Conservation (phyloP, 1,140 invertebrate species). For the Ladona fulva region DNA sequence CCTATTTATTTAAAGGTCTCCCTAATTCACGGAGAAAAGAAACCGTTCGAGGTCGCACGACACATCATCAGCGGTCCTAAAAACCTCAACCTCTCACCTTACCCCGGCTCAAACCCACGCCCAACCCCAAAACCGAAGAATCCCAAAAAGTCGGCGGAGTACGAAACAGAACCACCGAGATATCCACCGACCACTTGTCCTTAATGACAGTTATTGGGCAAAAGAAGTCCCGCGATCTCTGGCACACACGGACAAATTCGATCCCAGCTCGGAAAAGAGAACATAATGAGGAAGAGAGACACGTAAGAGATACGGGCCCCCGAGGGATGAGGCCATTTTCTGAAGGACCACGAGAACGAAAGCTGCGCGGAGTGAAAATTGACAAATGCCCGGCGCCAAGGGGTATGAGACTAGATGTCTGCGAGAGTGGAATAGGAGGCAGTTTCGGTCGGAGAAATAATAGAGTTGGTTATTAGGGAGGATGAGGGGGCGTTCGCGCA, state of each 20-base stretch:
- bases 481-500: neutral
- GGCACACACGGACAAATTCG: neutral
- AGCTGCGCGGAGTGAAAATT: neutral
- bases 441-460: neutral
- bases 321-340: neutral
- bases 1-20: too few species aligned
- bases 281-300: neutral
- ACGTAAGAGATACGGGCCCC: neutral
- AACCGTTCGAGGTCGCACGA: neutral
- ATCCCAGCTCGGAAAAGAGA: neutral
- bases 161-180: too few species aligned
- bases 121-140: neutral
- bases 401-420: neutral
- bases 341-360: neutral
- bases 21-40: too few species aligned
- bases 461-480: neutral
- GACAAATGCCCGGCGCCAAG: neutral
- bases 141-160: neutral
- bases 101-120: neutral
- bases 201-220: constrained; percentile 1
- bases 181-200: neutral
- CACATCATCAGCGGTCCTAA: neutral
- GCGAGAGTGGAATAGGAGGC: neutral
- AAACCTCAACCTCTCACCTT: neutral
- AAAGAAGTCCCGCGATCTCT: neutral